Percentiles rank a stretch among this genome's conserved stretches.
Conservation (phyloP, 2,888 invertebrate species). For the Dermolepida albohirtum region DNA sequence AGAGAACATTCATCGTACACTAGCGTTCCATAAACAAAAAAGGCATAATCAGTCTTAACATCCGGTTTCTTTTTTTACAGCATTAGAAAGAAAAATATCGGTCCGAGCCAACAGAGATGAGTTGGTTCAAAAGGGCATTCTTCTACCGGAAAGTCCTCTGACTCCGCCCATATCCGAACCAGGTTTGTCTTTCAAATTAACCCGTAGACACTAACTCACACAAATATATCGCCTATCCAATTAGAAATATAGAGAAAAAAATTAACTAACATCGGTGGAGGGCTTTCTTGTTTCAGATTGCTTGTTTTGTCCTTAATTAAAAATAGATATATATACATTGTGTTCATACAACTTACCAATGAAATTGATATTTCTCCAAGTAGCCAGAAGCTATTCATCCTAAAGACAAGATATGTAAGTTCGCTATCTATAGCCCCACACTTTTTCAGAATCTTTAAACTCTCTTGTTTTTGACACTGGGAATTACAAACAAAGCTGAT, state of each 20-base stretch:
- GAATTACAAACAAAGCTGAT: too few species aligned
- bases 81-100: conserved; percentile 97
- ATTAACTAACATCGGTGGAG: conserved; percentile 28
- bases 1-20: background rate
- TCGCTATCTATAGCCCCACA: too few species aligned
- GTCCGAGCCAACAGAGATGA: conserved; percentile 98
- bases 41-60: conserved; percentile 15
- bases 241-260: background rate
- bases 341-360: too few species aligned
- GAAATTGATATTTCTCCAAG: too few species aligned
- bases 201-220: conserved; percentile 32
- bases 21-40: conserved; percentile 7
- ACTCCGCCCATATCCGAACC: conserved; percentile 86
- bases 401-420: too few species aligned
- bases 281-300: too few species aligned
- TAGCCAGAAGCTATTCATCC: too few species aligned
- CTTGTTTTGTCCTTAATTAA: conserved; percentile 7
- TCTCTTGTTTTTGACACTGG: too few species aligned
- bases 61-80: conserved; percentile 69
- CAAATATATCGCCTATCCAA: conserved; percentile 1
- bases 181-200: conserved; percentile 69
- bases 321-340: too few species aligned
- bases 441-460: too few species aligned
- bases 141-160: conserved; percentile 89
- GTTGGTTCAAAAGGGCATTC: conserved; percentile 95